phyloP scores from a whole-genome alignment of 2,113 vertebrate genomes.

The Cololabis saira region DNA sequence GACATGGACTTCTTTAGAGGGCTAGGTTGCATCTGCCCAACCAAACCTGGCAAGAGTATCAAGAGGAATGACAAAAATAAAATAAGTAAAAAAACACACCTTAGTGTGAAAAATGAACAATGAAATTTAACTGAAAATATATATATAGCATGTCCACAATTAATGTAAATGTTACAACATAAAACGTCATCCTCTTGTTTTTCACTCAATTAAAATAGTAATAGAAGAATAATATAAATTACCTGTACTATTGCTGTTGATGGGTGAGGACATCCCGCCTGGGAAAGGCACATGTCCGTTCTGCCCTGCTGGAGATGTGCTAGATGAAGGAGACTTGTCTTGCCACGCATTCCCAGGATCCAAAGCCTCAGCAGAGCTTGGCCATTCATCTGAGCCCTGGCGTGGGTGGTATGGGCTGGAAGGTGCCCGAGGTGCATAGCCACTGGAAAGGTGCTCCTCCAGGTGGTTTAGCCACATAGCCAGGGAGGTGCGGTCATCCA shows the following conservation, averaged over 20 bases:
- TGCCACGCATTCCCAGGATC: conserved; percentile 87
- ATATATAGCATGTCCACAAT: background rate
- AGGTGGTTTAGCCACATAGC: conserved; percentile 95
- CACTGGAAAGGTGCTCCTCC: conserved; percentile 89
- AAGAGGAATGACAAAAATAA: conserved; percentile 1
- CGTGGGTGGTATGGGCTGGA: conserved; percentile 84
- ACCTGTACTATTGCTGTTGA: conserved; percentile 89
- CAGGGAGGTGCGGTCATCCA: conserved; percentile 93
- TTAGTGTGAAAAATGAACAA: background rate
- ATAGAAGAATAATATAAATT: background rate
- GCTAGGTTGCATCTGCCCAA: conserved; percentile 89
- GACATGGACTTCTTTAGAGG: conserved; percentile 91
- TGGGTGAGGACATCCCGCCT: conserved; percentile 85
- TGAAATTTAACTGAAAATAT: background rate
- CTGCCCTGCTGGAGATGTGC: conserved; percentile 84
- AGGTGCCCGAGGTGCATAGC: conserved; percentile 81
- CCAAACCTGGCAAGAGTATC: conserved; percentile 69
- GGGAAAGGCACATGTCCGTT: conserved; percentile 91
- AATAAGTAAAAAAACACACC: no score
- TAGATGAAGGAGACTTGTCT: conserved; percentile 85
- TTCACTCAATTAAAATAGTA: background rate
- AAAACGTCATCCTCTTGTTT: background rate
- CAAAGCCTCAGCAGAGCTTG: conserved; percentile 81
- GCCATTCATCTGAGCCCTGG: conserved; percentile 92
- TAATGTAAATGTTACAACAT: background rate